These are phyloP conservation scores for Leptopterna dolabrata DNA, from an alignment of 2,888 invertebrate species.

Conservation along the genomic window DNA sequence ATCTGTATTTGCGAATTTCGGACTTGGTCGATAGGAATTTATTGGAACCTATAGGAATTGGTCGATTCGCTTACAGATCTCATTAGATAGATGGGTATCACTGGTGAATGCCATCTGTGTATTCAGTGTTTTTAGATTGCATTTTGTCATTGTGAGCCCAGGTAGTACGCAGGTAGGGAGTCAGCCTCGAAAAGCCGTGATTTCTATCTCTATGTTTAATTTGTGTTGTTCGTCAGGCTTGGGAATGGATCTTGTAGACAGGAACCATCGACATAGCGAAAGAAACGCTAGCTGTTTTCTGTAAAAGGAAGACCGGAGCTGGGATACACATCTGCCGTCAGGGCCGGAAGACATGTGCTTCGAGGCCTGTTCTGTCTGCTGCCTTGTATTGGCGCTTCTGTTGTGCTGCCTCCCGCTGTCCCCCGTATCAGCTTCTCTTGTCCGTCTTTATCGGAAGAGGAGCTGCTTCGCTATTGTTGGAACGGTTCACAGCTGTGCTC, in stretches of 20 bases:
- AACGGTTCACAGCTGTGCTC: neutral
- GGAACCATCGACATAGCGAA: neutral
- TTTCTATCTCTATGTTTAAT: neutral
- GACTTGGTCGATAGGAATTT: too few species aligned
- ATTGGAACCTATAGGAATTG: too few species aligned
- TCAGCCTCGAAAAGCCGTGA: too few species aligned
- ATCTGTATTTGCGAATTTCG: too few species aligned
- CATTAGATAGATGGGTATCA: too few species aligned
- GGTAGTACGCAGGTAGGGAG: too few species aligned
- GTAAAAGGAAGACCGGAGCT: neutral
- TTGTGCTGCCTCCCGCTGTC: conserved; percentile 1
- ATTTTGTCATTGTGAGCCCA: too few species aligned
- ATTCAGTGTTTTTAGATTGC: too few species aligned
- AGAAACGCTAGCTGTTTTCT: neutral
- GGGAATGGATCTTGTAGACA: neutral
- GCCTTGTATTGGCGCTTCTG: conserved; percentile 6
- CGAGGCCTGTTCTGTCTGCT: conserved; percentile 1
- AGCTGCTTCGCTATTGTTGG: neutral
- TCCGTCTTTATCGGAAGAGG: neutral
- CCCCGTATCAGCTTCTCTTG: conserved; percentile 4
- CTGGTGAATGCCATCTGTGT: too few species aligned
- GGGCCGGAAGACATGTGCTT: conserved; percentile 34
- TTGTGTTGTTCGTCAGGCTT: neutral
- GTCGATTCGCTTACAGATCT: too few species aligned
- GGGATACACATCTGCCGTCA: conserved; percentile 2